Conservation (phyloP, 2,113 vertebrate species). For the Zosterops japonicus region DNA sequence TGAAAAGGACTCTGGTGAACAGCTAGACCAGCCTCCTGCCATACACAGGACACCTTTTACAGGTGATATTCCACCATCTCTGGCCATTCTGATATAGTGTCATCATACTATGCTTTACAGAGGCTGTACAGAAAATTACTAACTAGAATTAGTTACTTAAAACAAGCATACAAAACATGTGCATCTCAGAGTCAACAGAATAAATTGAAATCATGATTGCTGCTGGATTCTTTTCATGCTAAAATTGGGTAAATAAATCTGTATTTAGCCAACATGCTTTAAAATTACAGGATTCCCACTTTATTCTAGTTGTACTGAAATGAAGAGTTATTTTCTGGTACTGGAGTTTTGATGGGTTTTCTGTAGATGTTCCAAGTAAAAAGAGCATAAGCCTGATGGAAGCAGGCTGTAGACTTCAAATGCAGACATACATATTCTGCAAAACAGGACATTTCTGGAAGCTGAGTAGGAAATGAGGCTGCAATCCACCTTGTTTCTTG, state of each 20-base stretch:
- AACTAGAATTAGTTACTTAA: neutral
- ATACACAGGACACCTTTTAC: neutral
- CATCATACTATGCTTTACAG: neutral
- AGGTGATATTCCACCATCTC: neutral
- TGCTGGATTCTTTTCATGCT: neutral
- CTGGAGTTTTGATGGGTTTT: neutral
- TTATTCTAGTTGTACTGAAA: neutral
- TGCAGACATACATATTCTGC: neutral
- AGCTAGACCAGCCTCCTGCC: neutral
- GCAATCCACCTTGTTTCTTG: neutral
- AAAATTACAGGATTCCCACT: neutral
- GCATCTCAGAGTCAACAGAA: neutral
- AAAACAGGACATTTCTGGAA: neutral
- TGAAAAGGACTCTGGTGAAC: neutral
- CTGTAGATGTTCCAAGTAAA: neutral
- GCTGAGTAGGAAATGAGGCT: neutral
- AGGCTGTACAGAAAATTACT: neutral
- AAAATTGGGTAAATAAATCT: neutral
- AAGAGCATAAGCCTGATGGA: neutral
- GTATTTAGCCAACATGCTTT: neutral
- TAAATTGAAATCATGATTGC: neutral
- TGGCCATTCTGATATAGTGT: neutral
- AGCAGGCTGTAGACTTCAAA: neutral
- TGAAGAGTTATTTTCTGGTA: neutral
- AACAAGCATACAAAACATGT: neutral